phyloP scores from a whole-genome alignment of 2,113 vertebrate genomes.

The Poecilia latipinna region DNA sequence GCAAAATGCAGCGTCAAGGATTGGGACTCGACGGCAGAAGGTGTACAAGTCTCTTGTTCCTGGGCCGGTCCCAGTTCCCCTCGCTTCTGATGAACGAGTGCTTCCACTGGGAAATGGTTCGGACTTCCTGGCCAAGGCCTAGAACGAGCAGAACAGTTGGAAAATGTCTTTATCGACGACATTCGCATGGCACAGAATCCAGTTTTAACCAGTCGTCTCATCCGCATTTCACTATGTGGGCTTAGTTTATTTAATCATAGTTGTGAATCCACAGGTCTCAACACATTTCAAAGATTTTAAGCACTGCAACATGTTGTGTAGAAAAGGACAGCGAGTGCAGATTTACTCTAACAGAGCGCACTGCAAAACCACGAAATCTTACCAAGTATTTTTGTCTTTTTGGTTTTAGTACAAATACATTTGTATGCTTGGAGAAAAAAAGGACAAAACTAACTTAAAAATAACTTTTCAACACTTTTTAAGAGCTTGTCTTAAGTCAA shows the following conservation, averaged over 20 bases:
- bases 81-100: slow-evolving; percentile 10
- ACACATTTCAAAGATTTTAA: neutral
- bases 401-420: too few relatives aligned
- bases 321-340: neutral
- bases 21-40: slow-evolving; percentile 10
- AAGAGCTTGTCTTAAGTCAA: too few relatives aligned
- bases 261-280: too few relatives aligned
- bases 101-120: slow-evolving; percentile 27
- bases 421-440: too few relatives aligned
- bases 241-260: neutral
- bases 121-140: neutral
- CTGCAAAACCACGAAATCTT: too few relatives aligned
- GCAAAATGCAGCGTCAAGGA: neutral
- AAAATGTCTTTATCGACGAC: slow-evolving; percentile 30
- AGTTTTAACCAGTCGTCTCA: neutral
- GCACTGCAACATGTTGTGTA: neutral
- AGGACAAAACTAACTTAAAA: too few relatives aligned
- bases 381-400: too few relatives aligned
- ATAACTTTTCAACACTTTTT: too few relatives aligned
- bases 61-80: slow-evolving; percentile 7
- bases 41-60: slow-evolving; percentile 1
- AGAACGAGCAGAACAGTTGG: neutral
- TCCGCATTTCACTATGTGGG: too few relatives aligned
- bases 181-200: neutral
- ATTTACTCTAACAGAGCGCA: neutral